phyloP scores from a whole-genome alignment of 2,797 vertebrate species.

The Karalla daura region DNA sequence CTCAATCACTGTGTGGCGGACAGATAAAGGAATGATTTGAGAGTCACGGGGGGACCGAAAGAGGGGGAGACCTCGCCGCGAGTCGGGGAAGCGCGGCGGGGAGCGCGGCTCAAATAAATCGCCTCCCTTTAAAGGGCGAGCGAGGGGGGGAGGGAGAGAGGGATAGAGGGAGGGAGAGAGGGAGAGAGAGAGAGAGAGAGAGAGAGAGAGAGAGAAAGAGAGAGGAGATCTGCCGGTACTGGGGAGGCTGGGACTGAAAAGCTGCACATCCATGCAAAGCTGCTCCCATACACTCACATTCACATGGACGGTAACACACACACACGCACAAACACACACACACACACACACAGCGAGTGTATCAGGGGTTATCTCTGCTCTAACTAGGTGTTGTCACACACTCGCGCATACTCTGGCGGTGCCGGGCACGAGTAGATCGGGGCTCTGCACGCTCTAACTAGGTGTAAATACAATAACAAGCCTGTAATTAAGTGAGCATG shows the following conservation, averaged over 20 bases:
- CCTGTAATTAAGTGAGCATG: slow-evolving; percentile 99
- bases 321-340: neutral
- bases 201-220: slow-evolving; percentile 40
- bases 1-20: slow-evolving; percentile 88
- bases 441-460: slow-evolving; percentile 99
- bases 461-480: slow-evolving; percentile 99
- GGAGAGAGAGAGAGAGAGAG: slow-evolving; percentile 53
- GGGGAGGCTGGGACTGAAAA: slow-evolving; percentile 55
- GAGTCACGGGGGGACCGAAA: slow-evolving; percentile 94
- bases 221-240: slow-evolving; percentile 10
- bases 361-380: slow-evolving; percentile 76
- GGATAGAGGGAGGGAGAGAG: slow-evolving; percentile 32
- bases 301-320: no score
- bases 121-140: slow-evolving; percentile 86
- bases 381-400: slow-evolving; percentile 82
- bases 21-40: slow-evolving; percentile 99
- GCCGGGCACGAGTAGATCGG: slow-evolving; percentile 92
- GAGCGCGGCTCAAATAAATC: slow-evolving; percentile 99
- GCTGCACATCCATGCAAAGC: no score
- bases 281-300: no score
- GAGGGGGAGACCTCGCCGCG: slow-evolving; percentile 93
- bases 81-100: slow-evolving; percentile 93
- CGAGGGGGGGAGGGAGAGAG: slow-evolving; percentile 40
- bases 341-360: slow-evolving; percentile 65
- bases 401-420: slow-evolving; percentile 65